Conservation (phyloP, 1,140 invertebrate species). For the Propsilocerus akamusi region DNA sequence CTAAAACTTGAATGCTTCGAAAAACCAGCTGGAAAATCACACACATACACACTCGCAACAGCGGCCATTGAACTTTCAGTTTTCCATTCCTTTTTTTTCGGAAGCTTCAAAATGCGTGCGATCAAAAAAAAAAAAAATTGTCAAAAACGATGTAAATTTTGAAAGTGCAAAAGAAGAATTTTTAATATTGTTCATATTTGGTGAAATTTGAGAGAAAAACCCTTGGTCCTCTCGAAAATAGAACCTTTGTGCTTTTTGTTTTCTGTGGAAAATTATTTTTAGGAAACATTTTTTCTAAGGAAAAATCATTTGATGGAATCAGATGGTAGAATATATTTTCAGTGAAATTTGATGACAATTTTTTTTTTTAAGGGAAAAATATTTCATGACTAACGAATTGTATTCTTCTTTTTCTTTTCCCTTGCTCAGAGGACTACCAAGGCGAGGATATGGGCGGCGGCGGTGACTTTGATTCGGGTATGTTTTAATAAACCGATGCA, state of each 20-base stretch:
- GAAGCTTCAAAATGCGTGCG: too few relatives aligned
- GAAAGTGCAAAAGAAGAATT: too few relatives aligned
- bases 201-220: too few relatives aligned
- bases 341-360: neutral
- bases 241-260: neutral
- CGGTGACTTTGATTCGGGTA: constrained; percentile 5
- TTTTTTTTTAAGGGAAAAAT: neutral
- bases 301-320: neutral
- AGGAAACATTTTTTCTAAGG: neutral
- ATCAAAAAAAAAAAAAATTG: too few relatives aligned
- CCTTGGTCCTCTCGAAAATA: neutral
- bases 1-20: too few relatives aligned
- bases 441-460: constrained; percentile 4
- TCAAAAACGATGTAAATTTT: too few relatives aligned
- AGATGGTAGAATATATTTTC: neutral
- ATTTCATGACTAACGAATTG: neutral
- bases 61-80: too few relatives aligned
- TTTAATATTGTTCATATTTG: too few relatives aligned
- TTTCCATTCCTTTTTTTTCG: too few relatives aligned
- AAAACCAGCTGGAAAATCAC: too few relatives aligned
- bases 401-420: neutral
- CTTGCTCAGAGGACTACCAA: neutral
- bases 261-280: neutral
- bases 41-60: too few relatives aligned
- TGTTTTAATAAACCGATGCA: neutral